Evolutionary conservation across 2,888 invertebrate species (phyloP).

Genomic region (Polydrusus tereticollis): DNA sequence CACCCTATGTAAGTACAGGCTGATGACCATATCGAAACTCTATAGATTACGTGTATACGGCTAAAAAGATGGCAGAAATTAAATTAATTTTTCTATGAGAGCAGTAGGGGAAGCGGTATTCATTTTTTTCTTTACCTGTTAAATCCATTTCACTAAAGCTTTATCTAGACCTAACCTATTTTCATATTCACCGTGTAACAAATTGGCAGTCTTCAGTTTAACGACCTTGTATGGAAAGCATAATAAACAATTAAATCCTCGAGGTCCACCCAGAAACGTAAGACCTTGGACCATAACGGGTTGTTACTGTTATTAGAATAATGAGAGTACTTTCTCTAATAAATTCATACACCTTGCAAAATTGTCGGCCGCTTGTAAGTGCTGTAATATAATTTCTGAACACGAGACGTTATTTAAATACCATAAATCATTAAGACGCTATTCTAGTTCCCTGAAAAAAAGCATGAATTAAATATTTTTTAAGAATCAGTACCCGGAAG

Average conservation of each 20-base stretch:
- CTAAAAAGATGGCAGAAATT: no score
- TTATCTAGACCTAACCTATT: background rate
- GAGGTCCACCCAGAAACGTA: background rate
- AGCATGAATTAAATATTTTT: no score
- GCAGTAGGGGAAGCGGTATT: no score
- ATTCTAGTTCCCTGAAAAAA: no score
- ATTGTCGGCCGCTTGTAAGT: background rate
- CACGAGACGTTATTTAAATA: slow-evolving; percentile 15
- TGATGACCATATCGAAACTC: no score
- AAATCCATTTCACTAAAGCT: background rate
- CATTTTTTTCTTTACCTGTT: background rate
- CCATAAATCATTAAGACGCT: slow-evolving; percentile 2
- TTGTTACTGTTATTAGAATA: slow-evolving; percentile 4
- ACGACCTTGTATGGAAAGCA: background rate
- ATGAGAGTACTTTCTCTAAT: slow-evolving; percentile 13
- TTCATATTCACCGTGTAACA: background rate
- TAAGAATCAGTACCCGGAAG: no score
- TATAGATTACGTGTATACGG: no score
- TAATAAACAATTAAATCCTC: background rate
- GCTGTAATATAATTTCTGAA: slow-evolving; percentile 4
- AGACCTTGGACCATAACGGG: slow-evolving; percentile 9
- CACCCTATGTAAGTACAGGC: no score
- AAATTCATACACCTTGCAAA: slow-evolving; percentile 14
- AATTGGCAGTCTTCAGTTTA: background rate
- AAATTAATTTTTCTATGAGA: no score